Evolutionary conservation across 2,888 invertebrate species (phyloP), one percentile per base, ranked within the genome.

Genomic region (Polydrusus pterygomalis): DNA sequence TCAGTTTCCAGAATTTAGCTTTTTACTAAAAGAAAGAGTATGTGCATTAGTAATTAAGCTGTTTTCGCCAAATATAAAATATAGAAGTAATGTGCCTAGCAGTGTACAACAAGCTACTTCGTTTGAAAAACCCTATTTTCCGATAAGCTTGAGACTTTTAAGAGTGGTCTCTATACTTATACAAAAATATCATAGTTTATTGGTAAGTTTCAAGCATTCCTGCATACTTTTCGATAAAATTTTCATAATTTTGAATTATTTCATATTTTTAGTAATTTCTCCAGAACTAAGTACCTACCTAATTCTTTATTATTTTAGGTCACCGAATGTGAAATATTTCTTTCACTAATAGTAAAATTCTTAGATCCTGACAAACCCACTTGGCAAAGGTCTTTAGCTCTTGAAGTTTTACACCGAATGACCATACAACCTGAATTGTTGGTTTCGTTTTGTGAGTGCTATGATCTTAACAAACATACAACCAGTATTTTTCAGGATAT

Each of bases 61-160:
- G 76, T 99, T 99, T 87, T 99, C 99, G 25, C 99, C 99, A 11
- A 99, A 98, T 87, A 95, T 99, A n/a, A 99, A 99, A 86, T 97
- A 97, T 88, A 93, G 97, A 78, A 87, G 85, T 75, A 86, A 86
- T 70, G 83, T 88, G 65, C 91, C 91, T 77, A 89, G 89, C 40
- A 91, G 90, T 80, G 89, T 91, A 70, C 91, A 91, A 83, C 91
- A 92, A 80, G 90, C 92, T 20, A 90, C 91, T 9, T 89, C 93
- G 20, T 90, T 92, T 62, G 98, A 98, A 86, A 95, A 97, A 79
- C 98, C 98, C 0, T 97, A 96, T 89, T 99, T 97, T 89, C 97
- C 98, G 1, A 97, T 99, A 83, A 97, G 97, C 84, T 97, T 99
- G 94, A 91, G 99, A 65, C 91, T 99, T 62, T 89, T 99, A 75